phyloP scores from a whole-genome alignment of 2,797 vertebrate genomes.

The Zenarchopterus dispar region DNA sequence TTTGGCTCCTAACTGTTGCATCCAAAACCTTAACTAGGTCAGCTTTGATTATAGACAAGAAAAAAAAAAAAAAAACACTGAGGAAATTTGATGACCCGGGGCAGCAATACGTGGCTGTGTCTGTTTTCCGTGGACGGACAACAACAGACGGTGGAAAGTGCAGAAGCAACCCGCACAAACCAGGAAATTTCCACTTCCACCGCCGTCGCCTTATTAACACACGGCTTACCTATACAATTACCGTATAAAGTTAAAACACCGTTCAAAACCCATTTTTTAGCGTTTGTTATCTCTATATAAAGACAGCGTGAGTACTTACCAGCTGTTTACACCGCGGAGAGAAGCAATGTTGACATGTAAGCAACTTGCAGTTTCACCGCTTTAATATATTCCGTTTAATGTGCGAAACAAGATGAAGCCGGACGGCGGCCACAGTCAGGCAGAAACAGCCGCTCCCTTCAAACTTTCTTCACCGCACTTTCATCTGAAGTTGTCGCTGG shows the following conservation, averaged over 20 bases:
- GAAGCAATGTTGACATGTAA: constrained; percentile 81
- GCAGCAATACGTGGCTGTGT: constrained; percentile 52
- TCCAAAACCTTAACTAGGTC: constrained; percentile 69
- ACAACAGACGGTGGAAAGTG: constrained; percentile 36
- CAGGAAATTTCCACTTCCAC: constrained; percentile 20
- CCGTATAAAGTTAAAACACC: not conserved
- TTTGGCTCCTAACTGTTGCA: constrained; percentile 78
- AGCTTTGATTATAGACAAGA: constrained; percentile 18
- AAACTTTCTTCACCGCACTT: constrained; percentile 73
- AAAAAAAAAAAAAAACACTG: constrained; percentile 22
- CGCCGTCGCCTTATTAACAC: not conserved
- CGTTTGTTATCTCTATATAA: not conserved
- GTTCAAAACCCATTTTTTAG: not conserved
- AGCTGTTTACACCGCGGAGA: constrained; percentile 78
- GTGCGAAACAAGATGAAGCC: constrained; percentile 15
- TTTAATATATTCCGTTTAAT: constrained; percentile 45
- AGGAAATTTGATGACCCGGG: constrained; percentile 18
- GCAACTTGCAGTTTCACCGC: constrained; percentile 68
- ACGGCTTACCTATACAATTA: not conserved
- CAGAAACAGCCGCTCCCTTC: constrained; percentile 12
- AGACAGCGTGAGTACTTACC: constrained; percentile 75
- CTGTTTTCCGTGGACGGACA: constrained; percentile 24
- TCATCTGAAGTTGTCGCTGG: constrained; percentile 68
- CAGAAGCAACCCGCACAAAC: constrained; percentile 9
- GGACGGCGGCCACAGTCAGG: too few species aligned